phyloP scores from a whole-genome alignment of 2,113 vertebrate genomes.

The Eulacestoma nigropectus region DNA sequence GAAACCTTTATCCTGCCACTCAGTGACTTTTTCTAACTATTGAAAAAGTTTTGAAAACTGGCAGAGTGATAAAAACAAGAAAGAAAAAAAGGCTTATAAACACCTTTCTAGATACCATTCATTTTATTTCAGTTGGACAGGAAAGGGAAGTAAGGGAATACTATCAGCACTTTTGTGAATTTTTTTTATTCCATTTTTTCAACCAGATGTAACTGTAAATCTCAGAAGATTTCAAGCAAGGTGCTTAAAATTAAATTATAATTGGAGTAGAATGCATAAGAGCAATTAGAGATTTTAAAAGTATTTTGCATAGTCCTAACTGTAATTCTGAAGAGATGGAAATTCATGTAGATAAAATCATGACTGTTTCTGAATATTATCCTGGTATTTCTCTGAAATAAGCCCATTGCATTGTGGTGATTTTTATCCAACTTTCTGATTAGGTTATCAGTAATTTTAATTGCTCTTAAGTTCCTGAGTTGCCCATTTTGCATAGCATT shows the following conservation, averaged over 20 bases:
- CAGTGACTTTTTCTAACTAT: not conserved
- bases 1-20: not conserved
- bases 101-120: not conserved
- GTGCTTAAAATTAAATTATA: not conserved
- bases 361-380: not conserved
- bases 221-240: not conserved
- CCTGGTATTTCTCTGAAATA: not conserved
- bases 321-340: not conserved
- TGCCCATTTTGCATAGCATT: not conserved
- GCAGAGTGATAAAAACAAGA: not conserved
- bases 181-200: not conserved
- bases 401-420: not conserved
- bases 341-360: not conserved
- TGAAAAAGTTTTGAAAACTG: not conserved
- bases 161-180: not conserved
- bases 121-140: not conserved
- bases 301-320: not conserved
- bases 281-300: not conserved
- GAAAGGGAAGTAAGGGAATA: not conserved
- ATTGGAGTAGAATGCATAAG: not conserved
- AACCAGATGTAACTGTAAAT: not conserved
- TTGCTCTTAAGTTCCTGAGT: not conserved
- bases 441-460: not conserved
- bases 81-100: not conserved
- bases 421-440: not conserved